Conservation (phyloP, 2,888 invertebrate genomes). For the Drosophila robusta region DNA sequence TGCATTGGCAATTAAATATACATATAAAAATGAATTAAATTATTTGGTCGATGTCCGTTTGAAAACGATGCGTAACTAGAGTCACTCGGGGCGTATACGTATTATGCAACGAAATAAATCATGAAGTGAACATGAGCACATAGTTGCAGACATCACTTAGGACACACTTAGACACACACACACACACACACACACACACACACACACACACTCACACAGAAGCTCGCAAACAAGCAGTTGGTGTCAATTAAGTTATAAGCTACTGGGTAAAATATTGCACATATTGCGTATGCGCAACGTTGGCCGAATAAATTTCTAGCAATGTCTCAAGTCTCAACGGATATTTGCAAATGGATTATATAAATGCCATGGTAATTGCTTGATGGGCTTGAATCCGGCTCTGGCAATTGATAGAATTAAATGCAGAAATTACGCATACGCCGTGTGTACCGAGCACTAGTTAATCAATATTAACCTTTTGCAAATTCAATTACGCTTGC, state of each 20-base stretch:
- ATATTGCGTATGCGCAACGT: constrained; percentile 43
- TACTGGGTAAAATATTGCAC: constrained; percentile 4
- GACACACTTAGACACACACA: not conserved
- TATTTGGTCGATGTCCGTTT: constrained; percentile 26
- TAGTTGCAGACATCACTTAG: not conserved
- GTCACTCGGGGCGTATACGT: constrained; percentile 31
- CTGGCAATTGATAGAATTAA: constrained; percentile 18
- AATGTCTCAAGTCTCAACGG: constrained; percentile 13
- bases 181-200: constrained; percentile 1
- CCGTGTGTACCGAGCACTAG: constrained; percentile 7
- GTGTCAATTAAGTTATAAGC: constrained; percentile 45
- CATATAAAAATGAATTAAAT: constrained; percentile 29
- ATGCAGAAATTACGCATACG: constrained; percentile 24
- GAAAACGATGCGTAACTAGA: constrained; percentile 12
- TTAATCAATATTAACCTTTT: constrained; percentile 18
- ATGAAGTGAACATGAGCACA: not conserved
- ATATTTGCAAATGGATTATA: constrained; percentile 30
- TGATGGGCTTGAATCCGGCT: constrained; percentile 4
- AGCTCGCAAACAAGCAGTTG: not conserved
- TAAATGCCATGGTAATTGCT: constrained; percentile 27
- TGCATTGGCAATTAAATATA: constrained; percentile 27
- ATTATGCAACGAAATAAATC: constrained; percentile 35
- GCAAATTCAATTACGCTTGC: constrained; percentile 23
- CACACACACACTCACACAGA: constrained; percentile 1
- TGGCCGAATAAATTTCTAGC: constrained; percentile 7